Percentiles rank a stretch among this genome's conserved stretches.
phyloP scores from a whole-genome alignment of 2,797 vertebrate species.

The Nannoperca australis region DNA sequence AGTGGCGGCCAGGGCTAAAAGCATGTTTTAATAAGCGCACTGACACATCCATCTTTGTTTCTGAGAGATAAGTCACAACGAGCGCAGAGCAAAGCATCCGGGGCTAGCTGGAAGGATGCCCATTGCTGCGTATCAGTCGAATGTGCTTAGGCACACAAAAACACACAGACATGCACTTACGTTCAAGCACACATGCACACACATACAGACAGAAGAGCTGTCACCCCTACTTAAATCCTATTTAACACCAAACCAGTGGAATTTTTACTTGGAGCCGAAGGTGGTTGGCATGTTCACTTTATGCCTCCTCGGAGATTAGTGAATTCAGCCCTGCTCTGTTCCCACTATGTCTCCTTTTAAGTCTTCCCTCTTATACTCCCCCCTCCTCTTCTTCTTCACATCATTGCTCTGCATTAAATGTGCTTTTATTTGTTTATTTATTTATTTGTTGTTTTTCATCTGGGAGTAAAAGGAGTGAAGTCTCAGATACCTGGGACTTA shows the following conservation, averaged over 20 bases:
- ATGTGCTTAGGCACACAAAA: slow-evolving; percentile 76
- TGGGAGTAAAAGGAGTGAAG: slow-evolving; percentile 59
- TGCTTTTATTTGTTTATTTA: slow-evolving; percentile 85
- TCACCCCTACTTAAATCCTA: slow-evolving; percentile 86
- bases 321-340: slow-evolving; percentile 83
- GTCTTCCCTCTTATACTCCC: slow-evolving; percentile 78
- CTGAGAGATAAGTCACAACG: slow-evolving; percentile 85
- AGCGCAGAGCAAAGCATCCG: slow-evolving; percentile 76
- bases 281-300: slow-evolving; percentile 87
- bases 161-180: slow-evolving; percentile 62
- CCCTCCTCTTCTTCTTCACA: slow-evolving; percentile 74
- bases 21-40: slow-evolving; percentile 87
- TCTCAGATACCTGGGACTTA: slow-evolving; percentile 84
- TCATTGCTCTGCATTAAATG: slow-evolving; percentile 82
- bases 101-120: slow-evolving; percentile 84
- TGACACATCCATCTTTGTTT: slow-evolving; percentile 88
- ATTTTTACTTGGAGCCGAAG: slow-evolving; percentile 82
- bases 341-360: slow-evolving; percentile 82
- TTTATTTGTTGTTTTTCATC: slow-evolving; percentile 84
- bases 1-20: slow-evolving; percentile 84
- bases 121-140: slow-evolving; percentile 76
- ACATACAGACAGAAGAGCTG: slow-evolving; percentile 78
- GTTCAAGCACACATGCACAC: slow-evolving; percentile 63
- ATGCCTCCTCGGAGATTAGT: slow-evolving; percentile 87
- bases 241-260: slow-evolving; percentile 83